Conservation (phyloP, 2,113 vertebrate genomes). For the Plotosus lineatus region DNA sequence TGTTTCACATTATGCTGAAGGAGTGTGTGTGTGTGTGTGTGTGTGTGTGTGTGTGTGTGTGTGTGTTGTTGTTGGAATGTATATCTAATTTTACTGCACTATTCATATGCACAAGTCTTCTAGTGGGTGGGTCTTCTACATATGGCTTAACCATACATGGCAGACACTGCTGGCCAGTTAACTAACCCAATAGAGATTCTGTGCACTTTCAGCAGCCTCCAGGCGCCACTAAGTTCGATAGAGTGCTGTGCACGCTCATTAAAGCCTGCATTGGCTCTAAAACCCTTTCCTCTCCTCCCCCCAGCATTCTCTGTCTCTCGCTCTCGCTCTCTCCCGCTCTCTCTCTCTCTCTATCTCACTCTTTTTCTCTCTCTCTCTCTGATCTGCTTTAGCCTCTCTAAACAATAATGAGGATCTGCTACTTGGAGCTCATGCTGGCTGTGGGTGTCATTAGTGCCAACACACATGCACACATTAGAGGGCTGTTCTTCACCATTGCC, state of each 20-base stretch:
- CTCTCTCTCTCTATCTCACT: conserved; percentile 10
- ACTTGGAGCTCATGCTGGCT: conserved; percentile 11
- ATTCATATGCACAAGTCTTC: background rate
- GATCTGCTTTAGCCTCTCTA: background rate
- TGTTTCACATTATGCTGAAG: conserved; percentile 29
- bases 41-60: too few relatives aligned
- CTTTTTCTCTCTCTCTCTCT: background rate
- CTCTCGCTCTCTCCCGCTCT: too few relatives aligned
- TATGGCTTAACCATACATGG: background rate
- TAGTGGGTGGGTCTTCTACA: conserved; percentile 7
- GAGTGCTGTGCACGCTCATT: conserved; percentile 24
- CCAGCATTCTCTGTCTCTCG: too few relatives aligned
- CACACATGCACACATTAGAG: conserved; percentile 1
- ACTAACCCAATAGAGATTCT: conserved; percentile 16
- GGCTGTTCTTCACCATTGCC: conserved; percentile 13
- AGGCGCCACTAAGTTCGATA: conserved; percentile 18
- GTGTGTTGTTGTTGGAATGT: background rate
- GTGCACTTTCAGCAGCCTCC: conserved; percentile 31
- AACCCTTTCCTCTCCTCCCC: conserved; percentile 10
- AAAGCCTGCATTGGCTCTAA: conserved; percentile 44
- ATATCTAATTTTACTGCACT: background rate
- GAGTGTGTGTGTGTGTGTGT: too few relatives aligned
- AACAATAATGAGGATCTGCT: conserved; percentile 35
- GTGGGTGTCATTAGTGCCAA: conserved; percentile 12
- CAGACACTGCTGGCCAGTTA: conserved; percentile 8